Base-by-base conservation (phyloP, 2,888 invertebrate genomes). In the Dorcus hopei region DNA sequence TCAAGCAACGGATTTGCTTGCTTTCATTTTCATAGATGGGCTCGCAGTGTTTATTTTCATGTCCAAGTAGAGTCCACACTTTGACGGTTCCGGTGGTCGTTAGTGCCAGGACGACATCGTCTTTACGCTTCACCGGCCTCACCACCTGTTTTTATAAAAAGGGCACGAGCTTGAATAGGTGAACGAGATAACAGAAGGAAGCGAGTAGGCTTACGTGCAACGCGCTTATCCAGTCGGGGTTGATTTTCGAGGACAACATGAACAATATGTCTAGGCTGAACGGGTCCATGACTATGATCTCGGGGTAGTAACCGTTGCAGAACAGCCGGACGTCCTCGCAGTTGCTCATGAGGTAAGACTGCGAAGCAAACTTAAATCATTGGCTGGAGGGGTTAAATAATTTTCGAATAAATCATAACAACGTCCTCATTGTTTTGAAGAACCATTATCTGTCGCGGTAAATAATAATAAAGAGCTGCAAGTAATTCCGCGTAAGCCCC, bases 211-310 rank as follows among this genome's bases (percentile, higher is more conserved):
- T 81, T 70, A 98, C 92, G 80, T 96, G 95, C 68, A 97, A 84
- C 48, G 98, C 95, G 62, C 95, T 94, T 71, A 99, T 95, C 98
- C 99, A 99, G 74, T 99, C 98, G 0, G 98, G 97, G 75, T 95
- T 95, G 61, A 97, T 94, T 74, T 95, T 90, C 0, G 97, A 97
- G 68, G 93, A 92, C 45, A 99, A 80, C n/a, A 89, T 88, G 77
- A 95, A 95, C 9, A 97, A 80, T 14, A 96, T 87, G 79, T 97
- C 96, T 66, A 99, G 81, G 58, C 94, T 96, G 73, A 95, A 93
- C 0, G 98, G 96, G 78, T 99, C 96, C 88, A 99, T 93, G 9
- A 99, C 90, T 66, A 96, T 84, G 58, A 99, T 95, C 79, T 99
- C 99, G 0, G 97, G 93, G 76, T 99, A 99, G 78, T 97, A 97